Evolutionary conservation across 2,888 invertebrate genomes (phyloP).

Genomic region (Pristionchus entomophagus): DNA sequence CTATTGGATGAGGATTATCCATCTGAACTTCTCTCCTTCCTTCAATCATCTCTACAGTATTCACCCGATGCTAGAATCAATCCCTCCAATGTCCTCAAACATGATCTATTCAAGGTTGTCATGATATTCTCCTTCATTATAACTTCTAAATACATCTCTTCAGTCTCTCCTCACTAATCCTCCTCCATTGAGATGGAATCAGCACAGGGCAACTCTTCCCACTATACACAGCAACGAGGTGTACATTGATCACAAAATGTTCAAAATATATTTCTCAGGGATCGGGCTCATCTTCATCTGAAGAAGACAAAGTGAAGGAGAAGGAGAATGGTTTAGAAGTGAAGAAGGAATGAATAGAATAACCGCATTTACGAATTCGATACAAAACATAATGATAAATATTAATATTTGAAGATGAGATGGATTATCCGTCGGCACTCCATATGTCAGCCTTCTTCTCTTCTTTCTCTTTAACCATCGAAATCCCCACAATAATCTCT

Average conservation of each 20-base stretch:
- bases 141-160: background rate
- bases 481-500: background rate
- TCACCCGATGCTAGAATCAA: conserved; percentile 19
- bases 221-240: background rate
- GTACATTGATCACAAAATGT: background rate
- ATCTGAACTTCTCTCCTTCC: conserved; percentile 10
- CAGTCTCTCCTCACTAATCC: conserved; percentile 26
- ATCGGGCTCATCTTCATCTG: background rate
- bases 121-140: background rate
- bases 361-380: background rate
- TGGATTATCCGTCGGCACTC: conserved; percentile 18
- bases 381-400: conserved; percentile 10
- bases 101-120: conserved; percentile 14
- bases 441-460: conserved; percentile 45
- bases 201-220: background rate
- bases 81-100: conserved; percentile 8
- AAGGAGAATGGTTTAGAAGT: background rate
- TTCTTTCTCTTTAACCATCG: background rate
- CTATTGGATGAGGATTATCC: conserved; percentile 5
- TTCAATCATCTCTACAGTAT: background rate
- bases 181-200: conserved; percentile 21
- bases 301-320: conserved; percentile 1
- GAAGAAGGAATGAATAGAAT: conserved; percentile 5
- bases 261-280: background rate
- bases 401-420: background rate